phyloP scores from a whole-genome alignment of 1,140 invertebrate species.

The Drosophila prosaltans region DNA sequence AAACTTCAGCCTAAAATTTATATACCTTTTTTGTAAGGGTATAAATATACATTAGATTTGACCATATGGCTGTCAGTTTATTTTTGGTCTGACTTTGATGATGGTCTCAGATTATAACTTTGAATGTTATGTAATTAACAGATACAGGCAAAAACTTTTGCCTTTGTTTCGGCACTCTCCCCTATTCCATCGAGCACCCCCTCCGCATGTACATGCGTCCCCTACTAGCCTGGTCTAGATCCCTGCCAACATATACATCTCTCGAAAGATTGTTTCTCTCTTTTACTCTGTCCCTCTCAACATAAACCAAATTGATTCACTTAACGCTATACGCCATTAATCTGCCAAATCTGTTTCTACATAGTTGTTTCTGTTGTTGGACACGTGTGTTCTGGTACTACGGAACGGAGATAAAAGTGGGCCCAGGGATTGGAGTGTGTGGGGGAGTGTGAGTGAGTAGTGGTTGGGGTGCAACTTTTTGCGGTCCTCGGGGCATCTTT shows the following conservation, averaged over 20 bases:
- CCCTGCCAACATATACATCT: not conserved
- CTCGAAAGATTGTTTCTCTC: constrained; percentile 33
- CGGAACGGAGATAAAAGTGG: not conserved
- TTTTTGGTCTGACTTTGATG: constrained; percentile 49
- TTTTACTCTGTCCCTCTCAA: constrained; percentile 10
- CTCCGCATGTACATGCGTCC: not conserved
- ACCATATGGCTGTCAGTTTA: constrained; percentile 55
- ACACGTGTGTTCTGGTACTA: constrained; percentile 5
- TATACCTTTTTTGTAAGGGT: too few relatives aligned
- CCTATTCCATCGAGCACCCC: not conserved
- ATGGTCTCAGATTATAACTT: constrained; percentile 61
- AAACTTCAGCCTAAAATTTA: too few relatives aligned
- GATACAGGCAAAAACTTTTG: constrained; percentile 44
- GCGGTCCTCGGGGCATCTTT: constrained; percentile 58
- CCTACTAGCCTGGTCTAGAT: too few relatives aligned
- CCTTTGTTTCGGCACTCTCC: constrained; percentile 28
- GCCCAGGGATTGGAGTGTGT: not conserved
- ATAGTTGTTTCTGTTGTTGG: constrained; percentile 23
- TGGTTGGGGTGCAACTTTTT: constrained; percentile 36
- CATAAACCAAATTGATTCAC: constrained; percentile 61
- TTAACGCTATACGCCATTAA: constrained; percentile 65
- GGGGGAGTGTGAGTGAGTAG: too few relatives aligned
- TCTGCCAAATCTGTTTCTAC: constrained; percentile 50
- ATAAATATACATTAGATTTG: constrained; percentile 38
- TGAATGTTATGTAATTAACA: constrained; percentile 71